phyloP scores from a whole-genome alignment of 2,113 vertebrate species.

The Catharus fuscescens region DNA sequence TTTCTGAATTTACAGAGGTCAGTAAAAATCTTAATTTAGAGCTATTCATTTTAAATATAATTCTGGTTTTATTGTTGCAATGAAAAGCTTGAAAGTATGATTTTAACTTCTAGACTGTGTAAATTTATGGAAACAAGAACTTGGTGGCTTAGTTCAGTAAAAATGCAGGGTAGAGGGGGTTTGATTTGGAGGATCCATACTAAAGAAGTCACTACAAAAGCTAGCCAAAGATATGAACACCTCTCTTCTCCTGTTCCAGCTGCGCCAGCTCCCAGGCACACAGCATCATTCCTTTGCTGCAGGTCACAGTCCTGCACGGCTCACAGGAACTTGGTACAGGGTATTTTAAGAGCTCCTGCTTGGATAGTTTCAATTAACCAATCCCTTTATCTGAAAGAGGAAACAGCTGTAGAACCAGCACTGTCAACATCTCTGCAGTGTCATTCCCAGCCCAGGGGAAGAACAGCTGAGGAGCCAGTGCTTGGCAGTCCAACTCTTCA shows the following conservation, averaged over 20 bases:
- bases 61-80: background rate
- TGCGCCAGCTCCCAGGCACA: background rate
- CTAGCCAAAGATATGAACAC: background rate
- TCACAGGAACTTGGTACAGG: background rate
- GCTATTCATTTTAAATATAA: background rate
- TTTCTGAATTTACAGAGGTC: background rate
- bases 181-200: background rate
- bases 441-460: background rate
- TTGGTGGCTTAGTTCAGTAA: background rate
- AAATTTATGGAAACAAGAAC: background rate
- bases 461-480: background rate
- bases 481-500: background rate
- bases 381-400: background rate
- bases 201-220: background rate
- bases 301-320: background rate
- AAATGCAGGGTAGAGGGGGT: background rate
- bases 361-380: background rate
- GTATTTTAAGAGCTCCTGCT: background rate
- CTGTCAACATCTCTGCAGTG: background rate
- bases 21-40: background rate
- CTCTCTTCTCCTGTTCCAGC: background rate
- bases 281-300: background rate
- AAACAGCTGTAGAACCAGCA: background rate
- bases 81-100: background rate
- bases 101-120: background rate